phyloP scores from a whole-genome alignment of 2,113 vertebrate genomes.

The Mandrillus leucophaeus region DNA sequence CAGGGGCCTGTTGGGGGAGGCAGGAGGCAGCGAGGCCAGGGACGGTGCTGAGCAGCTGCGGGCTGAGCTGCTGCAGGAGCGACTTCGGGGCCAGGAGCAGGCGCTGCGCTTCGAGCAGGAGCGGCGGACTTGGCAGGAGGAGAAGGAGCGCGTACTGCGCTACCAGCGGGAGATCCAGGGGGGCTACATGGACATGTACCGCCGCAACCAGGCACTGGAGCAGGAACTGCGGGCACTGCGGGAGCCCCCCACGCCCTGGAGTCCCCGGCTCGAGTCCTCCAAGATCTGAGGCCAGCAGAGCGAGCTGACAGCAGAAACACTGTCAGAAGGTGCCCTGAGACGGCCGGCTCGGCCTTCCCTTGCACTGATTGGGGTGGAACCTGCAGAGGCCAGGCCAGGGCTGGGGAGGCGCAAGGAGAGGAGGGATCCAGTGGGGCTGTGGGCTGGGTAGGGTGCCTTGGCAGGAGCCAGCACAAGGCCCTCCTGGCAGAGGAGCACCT shows the following conservation, averaged over 20 bases:
- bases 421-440: neutral
- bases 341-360: neutral
- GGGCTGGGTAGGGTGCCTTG: neutral
- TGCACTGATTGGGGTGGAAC: neutral
- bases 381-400: neutral
- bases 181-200: slow-evolving; percentile 97
- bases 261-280: slow-evolving; percentile 94
- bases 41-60: slow-evolving; percentile 89
- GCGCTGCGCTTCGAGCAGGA: slow-evolving; percentile 93
- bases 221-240: slow-evolving; percentile 88
- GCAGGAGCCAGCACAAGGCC: neutral
- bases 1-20: slow-evolving; percentile 83
- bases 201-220: slow-evolving; percentile 92
- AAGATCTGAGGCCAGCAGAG: slow-evolving; percentile 90
- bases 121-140: slow-evolving; percentile 94
- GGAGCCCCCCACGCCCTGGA: slow-evolving; percentile 91
- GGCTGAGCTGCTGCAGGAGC: slow-evolving; percentile 93
- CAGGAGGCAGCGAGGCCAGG: slow-evolving; percentile 75
- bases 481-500: neutral
- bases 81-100: slow-evolving; percentile 94
- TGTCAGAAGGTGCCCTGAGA: neutral
- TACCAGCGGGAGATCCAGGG: slow-evolving; percentile 91
- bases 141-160: slow-evolving; percentile 90
- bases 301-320: neutral
- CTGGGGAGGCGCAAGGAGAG: neutral